Evolutionary conservation across 37 sponge, comb jelly and placozoan genomes (phyloP).

Genomic region (Eunapius fragilis): DNA sequence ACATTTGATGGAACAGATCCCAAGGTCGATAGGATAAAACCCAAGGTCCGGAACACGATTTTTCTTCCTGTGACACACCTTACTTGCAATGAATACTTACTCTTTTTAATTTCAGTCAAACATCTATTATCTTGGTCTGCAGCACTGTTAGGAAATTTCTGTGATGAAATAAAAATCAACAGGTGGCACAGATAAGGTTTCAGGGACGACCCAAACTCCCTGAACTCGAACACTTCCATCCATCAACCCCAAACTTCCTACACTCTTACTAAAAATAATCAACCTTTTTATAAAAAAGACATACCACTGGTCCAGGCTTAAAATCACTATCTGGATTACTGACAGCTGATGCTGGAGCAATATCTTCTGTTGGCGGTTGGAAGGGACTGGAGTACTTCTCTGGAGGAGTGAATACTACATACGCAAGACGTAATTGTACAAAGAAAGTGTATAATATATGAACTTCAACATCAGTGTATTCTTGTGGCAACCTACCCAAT

Average conservation of each 20-base stretch:
- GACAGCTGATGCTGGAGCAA: not conserved
- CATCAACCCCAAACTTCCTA: not conserved
- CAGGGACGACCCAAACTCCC: not conserved
- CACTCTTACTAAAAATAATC: not conserved
- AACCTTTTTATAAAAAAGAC: not conserved
- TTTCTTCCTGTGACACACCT: too few species aligned
- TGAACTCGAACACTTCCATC: not conserved
- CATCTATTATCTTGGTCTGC: not conserved
- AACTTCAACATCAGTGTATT: not conserved
- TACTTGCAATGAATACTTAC: not conserved
- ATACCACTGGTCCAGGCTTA: not conserved
- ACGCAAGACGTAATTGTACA: not conserved
- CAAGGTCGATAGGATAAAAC: too few species aligned
- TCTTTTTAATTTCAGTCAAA: not conserved
- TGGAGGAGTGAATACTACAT: conserved; percentile 71
- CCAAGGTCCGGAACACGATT: too few species aligned
- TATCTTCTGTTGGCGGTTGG: conserved; percentile 14
- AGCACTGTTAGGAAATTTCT: not conserved
- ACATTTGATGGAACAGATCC: too few species aligned
- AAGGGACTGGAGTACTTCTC: conserved; percentile 19
- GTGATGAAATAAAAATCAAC: not conserved
- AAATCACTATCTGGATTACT: not conserved
- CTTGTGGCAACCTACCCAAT: conserved; percentile 32
- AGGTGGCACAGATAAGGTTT: too few species aligned
- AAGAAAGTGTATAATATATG: too few species aligned